phyloP scores from a whole-genome alignment of 2,113 vertebrate genomes.

The Diphyllodes magnificus region DNA sequence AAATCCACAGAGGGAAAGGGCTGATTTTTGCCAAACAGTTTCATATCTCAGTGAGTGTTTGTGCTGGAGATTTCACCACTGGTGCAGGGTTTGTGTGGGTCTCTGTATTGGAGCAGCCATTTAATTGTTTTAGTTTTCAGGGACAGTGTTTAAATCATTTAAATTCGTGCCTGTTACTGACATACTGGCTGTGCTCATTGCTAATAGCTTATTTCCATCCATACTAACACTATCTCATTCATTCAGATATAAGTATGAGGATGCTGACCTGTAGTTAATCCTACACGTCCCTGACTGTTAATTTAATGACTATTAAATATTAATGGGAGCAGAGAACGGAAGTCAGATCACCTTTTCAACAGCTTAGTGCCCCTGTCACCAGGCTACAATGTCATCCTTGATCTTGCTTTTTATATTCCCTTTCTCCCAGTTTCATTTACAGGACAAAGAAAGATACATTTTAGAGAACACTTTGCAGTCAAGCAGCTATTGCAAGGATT shows the following conservation, averaged over 20 bases:
- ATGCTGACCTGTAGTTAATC: slow-evolving; percentile 57
- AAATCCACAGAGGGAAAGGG: not conserved
- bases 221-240: not conserved
- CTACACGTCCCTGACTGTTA: slow-evolving; percentile 30
- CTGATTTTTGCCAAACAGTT: not conserved
- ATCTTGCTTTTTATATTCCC: slow-evolving; percentile 28
- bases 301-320: slow-evolving; percentile 60
- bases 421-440: not conserved
- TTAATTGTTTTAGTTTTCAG: not conserved
- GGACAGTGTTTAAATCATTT: not conserved
- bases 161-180: not conserved
- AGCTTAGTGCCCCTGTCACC: slow-evolving; percentile 27
- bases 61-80: not conserved
- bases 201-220: slow-evolving; percentile 34
- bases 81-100: not conserved
- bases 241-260: slow-evolving; percentile 1
- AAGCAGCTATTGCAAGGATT: not conserved
- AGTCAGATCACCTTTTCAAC: slow-evolving; percentile 47
- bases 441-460: not conserved
- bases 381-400: slow-evolving; percentile 44
- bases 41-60: not conserved
- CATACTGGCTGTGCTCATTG: not conserved
- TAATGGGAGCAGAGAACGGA: slow-evolving; percentile 33
- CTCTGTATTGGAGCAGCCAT: not conserved
- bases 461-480: not conserved